Evolutionary conservation across 1,140 invertebrate genomes (phyloP).

Genomic region (Luehdorfia chinensis): DNA sequence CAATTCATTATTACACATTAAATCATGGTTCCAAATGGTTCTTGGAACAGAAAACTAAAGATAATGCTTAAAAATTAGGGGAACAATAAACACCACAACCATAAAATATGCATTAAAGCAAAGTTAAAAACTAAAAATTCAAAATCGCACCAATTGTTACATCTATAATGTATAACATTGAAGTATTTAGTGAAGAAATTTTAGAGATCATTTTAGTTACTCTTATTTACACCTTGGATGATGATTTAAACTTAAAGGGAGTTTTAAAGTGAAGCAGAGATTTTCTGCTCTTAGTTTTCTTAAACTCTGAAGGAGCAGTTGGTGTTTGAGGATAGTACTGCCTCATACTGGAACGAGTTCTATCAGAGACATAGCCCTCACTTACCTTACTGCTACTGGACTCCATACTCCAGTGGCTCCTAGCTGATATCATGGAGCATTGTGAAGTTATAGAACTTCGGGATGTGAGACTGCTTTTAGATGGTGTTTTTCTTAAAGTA

Average conservation of each 20-base stretch:
- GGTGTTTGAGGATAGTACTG: constrained; percentile 40
- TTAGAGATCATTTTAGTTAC: constrained; percentile 25
- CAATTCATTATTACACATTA: constrained; percentile 26
- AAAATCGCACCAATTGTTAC: too few species aligned
- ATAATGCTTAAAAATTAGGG: background rate
- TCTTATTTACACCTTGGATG: constrained; percentile 49
- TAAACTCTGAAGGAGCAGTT: constrained; percentile 39
- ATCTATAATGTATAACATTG: too few species aligned
- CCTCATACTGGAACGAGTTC: constrained; percentile 35
- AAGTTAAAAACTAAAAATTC: constrained; percentile 3
- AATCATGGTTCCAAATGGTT: constrained; percentile 23
- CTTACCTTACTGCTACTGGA: constrained; percentile 27
- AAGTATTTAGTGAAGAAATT: too few species aligned
- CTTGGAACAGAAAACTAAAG: constrained; percentile 1
- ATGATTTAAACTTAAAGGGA: constrained; percentile 69
- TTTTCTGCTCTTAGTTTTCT: constrained; percentile 60
- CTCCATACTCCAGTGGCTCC: constrained; percentile 47
- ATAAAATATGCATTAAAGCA: constrained; percentile 4
- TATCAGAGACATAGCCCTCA: constrained; percentile 32
- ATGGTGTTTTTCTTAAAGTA: constrained; percentile 53
- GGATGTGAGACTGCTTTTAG: constrained; percentile 51
- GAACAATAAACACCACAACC: constrained; percentile 10
- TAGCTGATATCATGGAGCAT: constrained; percentile 31
- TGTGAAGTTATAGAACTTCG: constrained; percentile 46
- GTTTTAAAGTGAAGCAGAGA: constrained; percentile 72